A percentile compares a stretch with the other conserved stretches of the same genome.
Conservation (phyloP, 2,113 vertebrate species). For the Gadus chalcogrammus region DNA sequence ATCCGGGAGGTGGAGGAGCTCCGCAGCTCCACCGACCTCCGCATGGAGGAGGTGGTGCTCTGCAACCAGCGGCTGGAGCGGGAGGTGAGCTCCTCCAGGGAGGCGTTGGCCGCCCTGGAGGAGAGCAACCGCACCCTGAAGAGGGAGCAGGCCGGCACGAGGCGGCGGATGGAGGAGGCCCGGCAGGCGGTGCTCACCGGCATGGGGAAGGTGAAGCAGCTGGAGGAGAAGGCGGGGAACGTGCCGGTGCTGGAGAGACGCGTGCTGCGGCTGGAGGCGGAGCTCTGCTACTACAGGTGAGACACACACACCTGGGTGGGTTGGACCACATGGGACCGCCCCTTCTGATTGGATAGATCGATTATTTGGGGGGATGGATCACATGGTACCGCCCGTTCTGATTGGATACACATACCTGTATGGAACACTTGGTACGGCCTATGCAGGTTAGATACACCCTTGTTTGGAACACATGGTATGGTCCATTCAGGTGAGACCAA, state of each 20-base stretch:
- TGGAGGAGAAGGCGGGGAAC: slow-evolving; percentile 80
- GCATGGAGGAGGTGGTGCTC: slow-evolving; percentile 76
- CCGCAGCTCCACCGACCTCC: slow-evolving; percentile 71
- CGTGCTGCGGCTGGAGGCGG: slow-evolving; percentile 78
- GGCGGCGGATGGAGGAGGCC: slow-evolving; percentile 85
- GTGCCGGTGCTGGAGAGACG: slow-evolving; percentile 78
- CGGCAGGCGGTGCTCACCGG: slow-evolving; percentile 77
- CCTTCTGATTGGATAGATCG: too few species aligned
- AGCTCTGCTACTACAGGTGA: slow-evolving; percentile 84
- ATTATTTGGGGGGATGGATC: background rate
- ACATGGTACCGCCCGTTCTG: too few species aligned
- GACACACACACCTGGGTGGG: background rate
- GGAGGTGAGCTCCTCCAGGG: slow-evolving; percentile 78
- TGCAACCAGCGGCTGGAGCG: slow-evolving; percentile 79
- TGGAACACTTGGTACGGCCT: too few species aligned
- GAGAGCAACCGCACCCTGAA: slow-evolving; percentile 78
- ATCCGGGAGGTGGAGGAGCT: slow-evolving; percentile 77
- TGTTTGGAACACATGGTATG: too few species aligned
- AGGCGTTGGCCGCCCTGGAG: slow-evolving; percentile 72
- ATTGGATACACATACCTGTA: too few species aligned
- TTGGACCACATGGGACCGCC: too few species aligned
- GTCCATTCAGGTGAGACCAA: too few species aligned
- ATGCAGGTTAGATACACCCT: too few species aligned
- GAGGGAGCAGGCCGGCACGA: slow-evolving; percentile 81
- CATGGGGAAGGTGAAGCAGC: slow-evolving; percentile 86